Base-by-base conservation (phyloP, 2,113 vertebrate genomes). In the Macaca fascicularis region DNA sequence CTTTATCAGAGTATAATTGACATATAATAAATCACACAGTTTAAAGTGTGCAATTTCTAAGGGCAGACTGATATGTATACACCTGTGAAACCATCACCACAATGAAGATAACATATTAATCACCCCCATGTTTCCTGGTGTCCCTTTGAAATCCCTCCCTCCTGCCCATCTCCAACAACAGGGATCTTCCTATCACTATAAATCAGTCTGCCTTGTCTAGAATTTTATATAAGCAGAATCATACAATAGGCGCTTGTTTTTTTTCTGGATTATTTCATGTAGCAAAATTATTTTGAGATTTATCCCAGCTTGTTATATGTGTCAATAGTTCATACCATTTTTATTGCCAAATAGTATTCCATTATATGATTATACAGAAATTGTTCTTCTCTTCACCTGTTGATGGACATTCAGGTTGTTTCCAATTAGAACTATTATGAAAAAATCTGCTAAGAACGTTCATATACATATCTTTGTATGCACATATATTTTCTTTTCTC, bases 181-280 rank as follows among this genome's bases (percentile, higher is more conserved):
- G 30, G 93, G 32, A 95, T 81, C 10, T 90, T 95, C 45, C n/a
- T 95, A 20, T 89, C 38, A 82, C 35, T 48, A 74, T 95, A 88
- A 95, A 82, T 89, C 61, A 78, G 40, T 69, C 90, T 93, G 8
- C 4, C 90, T 81, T 89, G 90, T 85, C 43, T 86, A 78, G 20
- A 84, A 13, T 61, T 85, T 94, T 94, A 69, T 85, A 57, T 94
- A 94, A 94, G 27, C 27, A 23, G 5, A 96, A 93, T 95, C 6
- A 88, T 70, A 14, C 5, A 76, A 2, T 43, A 89, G 7, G 1
- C 43, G 17, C 7, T 59, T 59, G 32, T 40, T 95, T 75, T 35
- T 35, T 70, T 6, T 74, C 52, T 87, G 22, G 8, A 59, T 74
- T 94, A 64, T 97, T 97, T 84, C 10, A 89, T 4, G 70, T 94